Evolutionary conservation across 2,113 vertebrate genomes (phyloP).

Genomic region (Corvus hawaiiensis): DNA sequence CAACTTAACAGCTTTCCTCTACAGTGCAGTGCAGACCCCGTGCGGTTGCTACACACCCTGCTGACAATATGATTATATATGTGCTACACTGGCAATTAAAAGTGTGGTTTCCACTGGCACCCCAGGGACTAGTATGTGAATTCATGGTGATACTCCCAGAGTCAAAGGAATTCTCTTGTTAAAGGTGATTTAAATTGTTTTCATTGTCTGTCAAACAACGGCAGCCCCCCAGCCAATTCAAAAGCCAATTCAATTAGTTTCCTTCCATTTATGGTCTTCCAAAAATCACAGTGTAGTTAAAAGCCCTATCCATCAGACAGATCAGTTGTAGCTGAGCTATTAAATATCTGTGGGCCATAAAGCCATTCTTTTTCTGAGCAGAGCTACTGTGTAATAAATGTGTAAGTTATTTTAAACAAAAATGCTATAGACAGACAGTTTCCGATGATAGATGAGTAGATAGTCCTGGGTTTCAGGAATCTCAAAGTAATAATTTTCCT

Average conservation of each 20-base stretch:
- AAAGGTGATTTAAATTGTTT: constrained; percentile 55
- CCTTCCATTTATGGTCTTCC: not conserved
- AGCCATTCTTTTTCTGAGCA: not conserved
- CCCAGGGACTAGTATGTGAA: not conserved
- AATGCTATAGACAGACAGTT: not conserved
- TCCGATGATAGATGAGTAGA: not conserved
- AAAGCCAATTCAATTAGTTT: constrained; percentile 51
- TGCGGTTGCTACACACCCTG: not conserved
- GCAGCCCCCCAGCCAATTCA: constrained; percentile 29
- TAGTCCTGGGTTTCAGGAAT: not conserved
- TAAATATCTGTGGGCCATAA: constrained; percentile 19
- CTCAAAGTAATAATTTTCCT: not conserved
- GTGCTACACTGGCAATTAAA: constrained; percentile 36
- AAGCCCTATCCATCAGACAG: constrained; percentile 35
- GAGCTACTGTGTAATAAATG: not conserved
- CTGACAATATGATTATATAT: not conserved
- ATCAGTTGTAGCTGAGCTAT: constrained; percentile 23
- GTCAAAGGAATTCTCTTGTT: constrained; percentile 40
- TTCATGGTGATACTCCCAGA: not conserved
- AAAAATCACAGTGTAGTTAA: constrained; percentile 44
- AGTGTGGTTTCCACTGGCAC: not conserved
- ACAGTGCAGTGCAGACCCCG: not conserved
- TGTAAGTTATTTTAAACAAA: constrained; percentile 39
- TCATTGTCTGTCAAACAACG: constrained; percentile 15
- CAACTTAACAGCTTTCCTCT: not conserved